Evolutionary conservation across 2,113 vertebrate species (phyloP), one percentile per base, ranked within the genome.

Genomic region (Cottus gobio): DNA sequence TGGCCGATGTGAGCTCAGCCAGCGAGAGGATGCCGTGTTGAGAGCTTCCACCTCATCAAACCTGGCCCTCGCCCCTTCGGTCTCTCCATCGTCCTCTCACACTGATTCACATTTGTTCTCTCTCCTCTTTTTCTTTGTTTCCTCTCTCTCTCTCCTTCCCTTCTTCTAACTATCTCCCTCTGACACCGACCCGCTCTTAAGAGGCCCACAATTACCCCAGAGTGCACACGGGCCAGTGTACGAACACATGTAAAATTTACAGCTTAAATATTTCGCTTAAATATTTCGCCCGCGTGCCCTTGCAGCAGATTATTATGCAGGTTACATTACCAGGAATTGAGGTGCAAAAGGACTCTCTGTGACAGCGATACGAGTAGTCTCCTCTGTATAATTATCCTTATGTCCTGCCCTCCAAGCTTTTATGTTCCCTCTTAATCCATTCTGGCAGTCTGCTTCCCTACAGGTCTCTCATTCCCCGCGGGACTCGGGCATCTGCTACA

Each of bases 41-140:
- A 85, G 77, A 70, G 6, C 89, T 92, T 92, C 90, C 91, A 91
- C 87, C 86, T 87, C 89, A 90, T 89, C 90, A 77, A 90, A 82
- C 77, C 69, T 78, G 67, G 54, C 81, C 88, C 73, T 80, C 86
- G 75, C 80, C 87, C 76, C 76, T 46, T 71, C 86, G 79, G 88
- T 76, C 84, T 81, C 85, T 81, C 75, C 12, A 0, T 75, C 80
- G 90, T 85, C 80, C 73, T 72, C 75, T 88, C 86, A 70, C 24
- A 9, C 46, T 57, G 75, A 86, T 83, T 87, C 82, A 71, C 75
- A 73, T 82, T 73, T 15, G 54, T 85, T n/a, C 26, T 83, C 75
- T 75, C 36, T 39, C 71, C 72, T 68, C 28, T 31, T 79, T 82
- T 62, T 74, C n/a, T 66, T 30, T 64, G 1, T 72, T 71, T 46